These are phyloP conservation scores for Drosophila aldrichi DNA, from an alignment of 2,888 invertebrate species.

Conservation along the genomic window DNA sequence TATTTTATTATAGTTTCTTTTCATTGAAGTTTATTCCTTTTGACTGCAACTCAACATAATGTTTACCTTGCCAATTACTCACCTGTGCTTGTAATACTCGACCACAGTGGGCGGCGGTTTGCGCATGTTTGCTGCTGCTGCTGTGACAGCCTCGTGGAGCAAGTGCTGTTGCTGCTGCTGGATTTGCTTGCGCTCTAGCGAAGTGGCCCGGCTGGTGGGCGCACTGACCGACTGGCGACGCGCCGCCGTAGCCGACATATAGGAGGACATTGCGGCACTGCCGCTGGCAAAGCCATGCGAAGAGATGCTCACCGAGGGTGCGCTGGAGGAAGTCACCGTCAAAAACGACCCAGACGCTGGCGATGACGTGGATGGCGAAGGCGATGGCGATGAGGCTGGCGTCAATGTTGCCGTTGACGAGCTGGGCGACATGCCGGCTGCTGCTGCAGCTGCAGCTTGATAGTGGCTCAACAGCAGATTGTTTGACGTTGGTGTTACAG, in stretches of 20 bases:
- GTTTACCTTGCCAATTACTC: constrained; percentile 6
- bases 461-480: constrained; percentile 65
- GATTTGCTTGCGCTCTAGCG: constrained; percentile 82
- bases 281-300: constrained; percentile 71
- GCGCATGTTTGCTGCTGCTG: constrained; percentile 62
- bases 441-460: constrained; percentile 43
- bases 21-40: not conserved
- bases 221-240: constrained; percentile 79
- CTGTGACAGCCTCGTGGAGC: constrained; percentile 49
- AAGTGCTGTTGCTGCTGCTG: constrained; percentile 51
- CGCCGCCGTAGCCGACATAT: constrained; percentile 66
- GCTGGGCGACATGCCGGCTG: constrained; percentile 42
- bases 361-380: constrained; percentile 20
- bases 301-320: constrained; percentile 63
- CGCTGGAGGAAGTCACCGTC: constrained; percentile 48
- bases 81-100: constrained; percentile 73
- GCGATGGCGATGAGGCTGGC: constrained; percentile 26
- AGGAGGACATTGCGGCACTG: constrained; percentile 68
- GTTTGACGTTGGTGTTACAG: constrained; percentile 24
- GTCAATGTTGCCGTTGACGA: constrained; percentile 38
- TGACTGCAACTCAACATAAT: no score
- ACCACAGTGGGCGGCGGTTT: constrained; percentile 79
- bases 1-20: not conserved
- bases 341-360: constrained; percentile 44
- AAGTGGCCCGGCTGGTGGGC: constrained; percentile 82